Evolutionary conservation across 2,888 invertebrate genomes (phyloP).

Genomic region (Mythimna ferrago): DNA sequence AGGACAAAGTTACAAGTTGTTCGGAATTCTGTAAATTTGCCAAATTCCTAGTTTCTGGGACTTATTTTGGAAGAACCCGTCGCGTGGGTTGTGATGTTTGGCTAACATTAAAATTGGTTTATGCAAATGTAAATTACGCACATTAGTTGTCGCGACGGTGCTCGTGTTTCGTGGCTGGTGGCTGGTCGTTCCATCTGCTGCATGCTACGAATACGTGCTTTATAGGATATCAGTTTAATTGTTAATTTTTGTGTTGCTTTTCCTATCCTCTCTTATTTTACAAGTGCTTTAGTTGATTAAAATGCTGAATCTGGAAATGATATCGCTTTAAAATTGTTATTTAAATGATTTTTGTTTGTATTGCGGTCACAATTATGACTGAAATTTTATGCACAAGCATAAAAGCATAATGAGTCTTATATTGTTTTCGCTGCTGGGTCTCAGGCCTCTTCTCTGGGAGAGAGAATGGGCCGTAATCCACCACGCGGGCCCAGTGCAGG

Average conservation of each 20-base stretch:
- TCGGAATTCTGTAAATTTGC: constrained; percentile 60
- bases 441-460: no score
- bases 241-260: constrained; percentile 28
- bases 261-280: constrained; percentile 8
- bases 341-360: background rate
- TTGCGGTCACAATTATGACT: background rate
- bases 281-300: constrained; percentile 10
- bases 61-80: constrained; percentile 52
- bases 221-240: constrained; percentile 20
- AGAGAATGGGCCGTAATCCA: no score
- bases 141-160: constrained; percentile 40
- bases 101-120: constrained; percentile 56
- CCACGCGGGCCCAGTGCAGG: no score
- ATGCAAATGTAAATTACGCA: constrained; percentile 58
- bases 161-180: background rate
- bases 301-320: constrained; percentile 13
- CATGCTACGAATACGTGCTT: constrained; percentile 6
- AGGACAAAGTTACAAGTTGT: constrained; percentile 68
- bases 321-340: background rate
- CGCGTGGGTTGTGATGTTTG: constrained; percentile 37
- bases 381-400: no score
- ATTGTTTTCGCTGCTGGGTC: no score
- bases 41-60: constrained; percentile 56
- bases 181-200: background rate
- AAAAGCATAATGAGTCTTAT: no score